phyloP scores from a whole-genome alignment of 2,888 invertebrate genomes.

The Machimus atricapillus region DNA sequence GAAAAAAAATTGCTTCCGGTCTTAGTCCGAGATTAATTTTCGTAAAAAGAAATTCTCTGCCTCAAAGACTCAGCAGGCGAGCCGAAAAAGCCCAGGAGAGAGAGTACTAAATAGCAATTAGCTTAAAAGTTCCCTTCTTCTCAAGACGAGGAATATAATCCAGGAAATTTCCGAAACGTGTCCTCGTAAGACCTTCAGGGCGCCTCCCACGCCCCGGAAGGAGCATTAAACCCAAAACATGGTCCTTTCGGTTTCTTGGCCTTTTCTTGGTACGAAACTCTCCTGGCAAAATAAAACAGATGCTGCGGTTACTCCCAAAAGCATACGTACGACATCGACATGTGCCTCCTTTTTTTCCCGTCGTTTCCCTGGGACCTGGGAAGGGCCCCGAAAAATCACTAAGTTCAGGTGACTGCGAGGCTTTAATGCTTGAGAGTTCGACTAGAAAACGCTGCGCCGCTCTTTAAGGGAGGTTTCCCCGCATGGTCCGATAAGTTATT shows the following conservation, averaged over 20 bases:
- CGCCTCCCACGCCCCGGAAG: neutral
- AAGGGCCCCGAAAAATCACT: neutral
- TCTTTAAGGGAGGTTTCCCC: neutral
- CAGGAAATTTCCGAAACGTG: neutral
- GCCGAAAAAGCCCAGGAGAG: neutral
- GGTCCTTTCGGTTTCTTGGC: neutral
- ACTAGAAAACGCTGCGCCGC: neutral
- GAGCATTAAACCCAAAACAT: neutral
- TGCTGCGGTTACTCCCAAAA: neutral
- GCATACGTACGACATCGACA: neutral
- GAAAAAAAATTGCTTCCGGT: neutral
- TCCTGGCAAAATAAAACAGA: neutral
- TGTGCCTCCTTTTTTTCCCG: neutral
- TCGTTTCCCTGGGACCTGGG: neutral
- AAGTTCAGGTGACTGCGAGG: neutral
- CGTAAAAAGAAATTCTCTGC: neutral
- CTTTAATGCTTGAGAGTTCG: neutral
- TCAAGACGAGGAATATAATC: neutral
- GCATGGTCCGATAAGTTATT: neutral
- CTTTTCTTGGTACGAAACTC: neutral
- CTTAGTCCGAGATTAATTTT: neutral
- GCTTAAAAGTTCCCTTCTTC: neutral
- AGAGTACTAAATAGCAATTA: neutral
- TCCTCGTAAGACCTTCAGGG: neutral
- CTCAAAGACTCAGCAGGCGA: neutral